These are phyloP conservation scores for Amblyraja radiata DNA, from an alignment of 2,797 vertebrate genomes.

Conservation along the genomic window DNA sequence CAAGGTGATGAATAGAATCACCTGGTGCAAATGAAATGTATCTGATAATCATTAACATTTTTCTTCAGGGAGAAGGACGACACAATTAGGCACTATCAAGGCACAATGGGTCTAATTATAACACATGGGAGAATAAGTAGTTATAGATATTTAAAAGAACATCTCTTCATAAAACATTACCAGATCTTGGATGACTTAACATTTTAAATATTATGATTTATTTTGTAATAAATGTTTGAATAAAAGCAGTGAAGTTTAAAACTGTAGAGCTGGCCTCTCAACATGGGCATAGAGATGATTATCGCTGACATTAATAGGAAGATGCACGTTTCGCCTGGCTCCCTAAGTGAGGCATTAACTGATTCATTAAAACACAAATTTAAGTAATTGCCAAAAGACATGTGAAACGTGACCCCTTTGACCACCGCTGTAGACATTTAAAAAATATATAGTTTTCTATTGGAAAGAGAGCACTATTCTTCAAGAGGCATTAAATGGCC, in stretches of 20 bases:
- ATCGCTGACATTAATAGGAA: background rate
- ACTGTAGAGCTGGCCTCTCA: background rate
- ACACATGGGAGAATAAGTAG: background rate
- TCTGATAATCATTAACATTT: background rate
- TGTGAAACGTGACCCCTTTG: background rate
- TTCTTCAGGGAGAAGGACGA: background rate
- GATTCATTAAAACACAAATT: background rate
- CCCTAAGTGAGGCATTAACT: background rate
- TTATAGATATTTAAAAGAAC: background rate
- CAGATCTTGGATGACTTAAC: background rate
- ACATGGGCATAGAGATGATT: background rate
- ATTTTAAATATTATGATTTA: background rate
- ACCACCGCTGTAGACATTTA: background rate
- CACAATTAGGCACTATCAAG: background rate
- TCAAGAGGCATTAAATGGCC: background rate
- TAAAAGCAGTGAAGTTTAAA: background rate
- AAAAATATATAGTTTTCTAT: background rate
- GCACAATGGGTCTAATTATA: background rate
- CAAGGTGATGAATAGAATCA: background rate
- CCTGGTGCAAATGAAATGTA: background rate
- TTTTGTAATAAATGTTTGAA: background rate
- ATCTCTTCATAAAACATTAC: background rate
- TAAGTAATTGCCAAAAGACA: background rate
- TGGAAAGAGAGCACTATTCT: background rate
- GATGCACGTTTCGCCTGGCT: background rate